These are phyloP conservation scores for Sarcophaga bullata DNA, from an alignment of 1,140 invertebrate genomes.

Conservation along the genomic window DNA sequence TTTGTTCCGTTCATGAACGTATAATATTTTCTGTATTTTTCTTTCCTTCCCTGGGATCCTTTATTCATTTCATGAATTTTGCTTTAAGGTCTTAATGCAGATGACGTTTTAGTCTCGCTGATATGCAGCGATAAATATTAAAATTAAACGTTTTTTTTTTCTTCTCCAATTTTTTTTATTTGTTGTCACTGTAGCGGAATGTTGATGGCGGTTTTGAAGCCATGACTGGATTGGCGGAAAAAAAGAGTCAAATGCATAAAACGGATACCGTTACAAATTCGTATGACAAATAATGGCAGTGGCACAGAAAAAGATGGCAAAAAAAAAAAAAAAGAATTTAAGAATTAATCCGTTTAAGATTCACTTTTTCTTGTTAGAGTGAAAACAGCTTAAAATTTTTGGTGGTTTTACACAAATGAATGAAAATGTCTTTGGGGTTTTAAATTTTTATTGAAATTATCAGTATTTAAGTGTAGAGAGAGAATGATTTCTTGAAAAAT, in stretches of 20 bases:
- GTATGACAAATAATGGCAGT: conserved; percentile 18
- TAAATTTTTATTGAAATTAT: not conserved
- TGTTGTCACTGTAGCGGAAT: not conserved
- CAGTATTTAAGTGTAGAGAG: too few species aligned
- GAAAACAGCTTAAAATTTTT: not conserved
- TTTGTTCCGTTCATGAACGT: not conserved
- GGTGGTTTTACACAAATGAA: not conserved
- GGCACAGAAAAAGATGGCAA: not conserved
- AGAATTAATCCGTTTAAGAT: not conserved
- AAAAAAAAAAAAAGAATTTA: not conserved
- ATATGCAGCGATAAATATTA: conserved; percentile 29
- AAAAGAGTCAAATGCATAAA: not conserved
- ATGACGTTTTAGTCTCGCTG: conserved; percentile 31
- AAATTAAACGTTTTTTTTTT: conserved; percentile 1
- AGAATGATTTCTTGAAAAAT: too few species aligned
- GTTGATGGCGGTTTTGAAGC: not conserved
- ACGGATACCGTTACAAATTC: conserved; percentile 13
- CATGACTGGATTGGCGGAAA: not conserved
- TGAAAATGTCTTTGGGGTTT: not conserved
- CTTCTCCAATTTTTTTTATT: not conserved
- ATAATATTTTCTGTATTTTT: not conserved
- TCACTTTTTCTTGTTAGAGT: not conserved
- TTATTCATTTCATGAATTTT: conserved; percentile 25
- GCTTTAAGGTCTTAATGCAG: conserved; percentile 24
- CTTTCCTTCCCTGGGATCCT: not conserved